Percentiles rank a stretch among this genome's conserved stretches.
These are phyloP conservation scores for Hofmannophila pseudospretella DNA, from an alignment of 2,888 invertebrate species.

Conservation along the genomic window DNA sequence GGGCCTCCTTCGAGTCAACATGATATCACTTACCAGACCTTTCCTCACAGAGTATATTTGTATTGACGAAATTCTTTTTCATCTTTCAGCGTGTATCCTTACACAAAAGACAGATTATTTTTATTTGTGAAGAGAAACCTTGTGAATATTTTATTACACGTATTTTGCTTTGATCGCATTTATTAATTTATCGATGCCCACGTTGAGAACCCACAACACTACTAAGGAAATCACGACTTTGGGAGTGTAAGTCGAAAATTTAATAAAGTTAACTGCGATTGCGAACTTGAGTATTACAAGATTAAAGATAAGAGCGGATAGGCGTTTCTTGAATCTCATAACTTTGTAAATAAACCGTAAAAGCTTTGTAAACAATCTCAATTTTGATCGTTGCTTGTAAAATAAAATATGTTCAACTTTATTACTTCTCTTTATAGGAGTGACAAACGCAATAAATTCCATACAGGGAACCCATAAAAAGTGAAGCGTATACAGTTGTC, in stretches of 20 bases:
- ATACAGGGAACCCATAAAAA: slow-evolving; percentile 60
- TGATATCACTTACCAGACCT: slow-evolving; percentile 65
- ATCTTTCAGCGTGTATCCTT: slow-evolving; percentile 31
- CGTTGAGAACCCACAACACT: slow-evolving; percentile 11
- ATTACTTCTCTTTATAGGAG: slow-evolving; percentile 42
- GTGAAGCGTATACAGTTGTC: slow-evolving; percentile 56
- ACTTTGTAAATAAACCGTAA: slow-evolving; percentile 33
- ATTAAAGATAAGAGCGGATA: slow-evolving; percentile 8
- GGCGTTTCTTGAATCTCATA: slow-evolving; percentile 6
- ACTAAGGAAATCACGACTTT: slow-evolving; percentile 11
- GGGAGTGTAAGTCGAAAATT: slow-evolving; percentile 14
- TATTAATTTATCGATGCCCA: slow-evolving; percentile 13
- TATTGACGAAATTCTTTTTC: slow-evolving; percentile 55
- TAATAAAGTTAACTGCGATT: slow-evolving; percentile 16
- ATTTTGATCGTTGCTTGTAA: slow-evolving; percentile 32
- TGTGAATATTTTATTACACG: slow-evolving; percentile 7
- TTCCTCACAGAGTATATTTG: slow-evolving; percentile 56
- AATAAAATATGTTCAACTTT: slow-evolving; percentile 48
- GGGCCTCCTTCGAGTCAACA: slow-evolving; percentile 60
- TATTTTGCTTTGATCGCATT: slow-evolving; percentile 8
- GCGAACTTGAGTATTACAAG: slow-evolving; percentile 11
- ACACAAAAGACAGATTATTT: slow-evolving; percentile 32
- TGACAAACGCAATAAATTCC: slow-evolving; percentile 63
- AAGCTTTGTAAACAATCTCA: slow-evolving; percentile 40
- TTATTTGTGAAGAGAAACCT: slow-evolving; percentile 18